These are phyloP conservation scores for Chloroceryle amazona DNA, from an alignment of 2,797 vertebrate species.

Conservation along the genomic window DNA sequence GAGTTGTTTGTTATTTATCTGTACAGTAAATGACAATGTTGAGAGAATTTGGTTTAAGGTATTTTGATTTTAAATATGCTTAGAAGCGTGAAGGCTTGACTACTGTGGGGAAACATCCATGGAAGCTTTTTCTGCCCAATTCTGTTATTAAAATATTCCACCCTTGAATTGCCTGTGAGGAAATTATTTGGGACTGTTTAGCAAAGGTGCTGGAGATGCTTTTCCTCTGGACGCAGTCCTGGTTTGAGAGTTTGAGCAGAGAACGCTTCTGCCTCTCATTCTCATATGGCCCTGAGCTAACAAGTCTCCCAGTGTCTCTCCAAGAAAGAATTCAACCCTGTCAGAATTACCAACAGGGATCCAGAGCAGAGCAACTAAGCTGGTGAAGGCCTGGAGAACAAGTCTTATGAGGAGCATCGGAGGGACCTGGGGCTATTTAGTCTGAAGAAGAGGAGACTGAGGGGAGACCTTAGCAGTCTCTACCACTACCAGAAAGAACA, in stretches of 20 bases:
- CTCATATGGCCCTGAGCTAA: background rate
- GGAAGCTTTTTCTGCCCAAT: background rate
- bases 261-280: background rate
- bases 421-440: too few species aligned
- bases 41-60: background rate
- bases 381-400: too few species aligned
- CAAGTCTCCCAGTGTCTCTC: background rate
- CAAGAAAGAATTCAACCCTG: background rate
- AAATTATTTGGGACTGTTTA: background rate
- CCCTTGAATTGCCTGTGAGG: background rate
- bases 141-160: background rate
- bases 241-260: background rate
- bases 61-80: background rate
- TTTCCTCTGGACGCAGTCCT: background rate
- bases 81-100: background rate
- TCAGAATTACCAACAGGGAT: background rate
- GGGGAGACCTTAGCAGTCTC: too few species aligned
- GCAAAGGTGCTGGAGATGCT: background rate
- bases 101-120: background rate
- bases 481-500: too few species aligned
- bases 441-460: too few species aligned
- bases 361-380: too few species aligned
- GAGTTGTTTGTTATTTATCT: conserved; percentile 53
- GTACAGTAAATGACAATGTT: conserved; percentile 14
- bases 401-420: too few species aligned